phyloP scores from a whole-genome alignment of 2,797 vertebrate genomes.

The Clarias laeviceps region DNA sequence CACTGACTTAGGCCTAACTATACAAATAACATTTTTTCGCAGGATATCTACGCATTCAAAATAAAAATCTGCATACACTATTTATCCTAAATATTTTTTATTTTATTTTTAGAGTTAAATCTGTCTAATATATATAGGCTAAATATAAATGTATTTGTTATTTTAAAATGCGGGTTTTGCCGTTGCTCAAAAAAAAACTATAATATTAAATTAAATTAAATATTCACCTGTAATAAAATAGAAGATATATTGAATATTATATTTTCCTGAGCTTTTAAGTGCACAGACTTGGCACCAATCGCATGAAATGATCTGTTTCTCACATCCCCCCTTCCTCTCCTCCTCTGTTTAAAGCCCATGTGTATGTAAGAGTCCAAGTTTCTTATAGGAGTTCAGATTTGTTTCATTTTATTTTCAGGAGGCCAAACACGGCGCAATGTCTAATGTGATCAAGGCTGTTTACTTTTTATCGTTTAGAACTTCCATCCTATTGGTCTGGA shows the following conservation, averaged over 20 bases:
- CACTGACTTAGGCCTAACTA: background rate
- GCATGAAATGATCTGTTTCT: background rate
- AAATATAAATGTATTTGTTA: no score
- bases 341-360: background rate
- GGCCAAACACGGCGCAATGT: constrained; percentile 1
- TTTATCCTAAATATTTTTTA: background rate
- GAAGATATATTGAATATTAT: background rate
- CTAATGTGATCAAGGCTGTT: constrained; percentile 23
- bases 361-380: background rate
- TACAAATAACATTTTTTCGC: background rate
- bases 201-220: background rate
- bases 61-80: background rate
- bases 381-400: background rate
- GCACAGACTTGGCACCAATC: background rate
- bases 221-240: background rate
- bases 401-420: constrained; percentile 6
- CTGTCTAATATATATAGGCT: background rate
- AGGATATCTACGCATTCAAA: background rate
- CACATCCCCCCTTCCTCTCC: background rate
- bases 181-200: background rate
- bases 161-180: background rate
- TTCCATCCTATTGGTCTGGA: background rate
- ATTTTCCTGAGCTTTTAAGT: background rate
- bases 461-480: constrained; percentile 1
- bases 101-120: background rate